phyloP scores from a whole-genome alignment of 2,113 vertebrate species.

The Caracal caracal region DNA sequence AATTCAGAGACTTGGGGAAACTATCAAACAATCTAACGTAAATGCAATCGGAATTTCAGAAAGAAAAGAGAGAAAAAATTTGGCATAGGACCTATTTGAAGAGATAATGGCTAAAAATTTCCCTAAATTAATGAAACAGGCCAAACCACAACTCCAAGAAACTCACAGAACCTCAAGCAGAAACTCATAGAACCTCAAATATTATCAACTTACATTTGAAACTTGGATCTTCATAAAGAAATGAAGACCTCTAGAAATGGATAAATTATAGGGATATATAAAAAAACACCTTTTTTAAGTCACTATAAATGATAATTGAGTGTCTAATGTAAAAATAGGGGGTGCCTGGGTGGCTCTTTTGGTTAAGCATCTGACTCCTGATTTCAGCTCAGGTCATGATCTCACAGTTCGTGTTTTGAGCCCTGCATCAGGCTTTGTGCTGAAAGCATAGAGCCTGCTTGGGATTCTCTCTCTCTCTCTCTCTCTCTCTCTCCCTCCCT shows the following conservation, averaged over 20 bases:
- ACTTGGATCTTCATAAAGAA: not conserved
- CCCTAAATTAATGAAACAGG: not conserved
- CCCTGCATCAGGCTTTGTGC: no score
- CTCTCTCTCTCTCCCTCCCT: fast-evolving
- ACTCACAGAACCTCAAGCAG: not conserved
- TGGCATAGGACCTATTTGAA: not conserved
- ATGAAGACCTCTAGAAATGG: not conserved
- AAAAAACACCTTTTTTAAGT: not conserved
- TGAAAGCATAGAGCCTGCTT: no score
- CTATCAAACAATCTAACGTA: not conserved
- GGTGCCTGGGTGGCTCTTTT: no score
- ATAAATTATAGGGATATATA: not conserved
- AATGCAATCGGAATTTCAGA: not conserved
- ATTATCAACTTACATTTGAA: not conserved
- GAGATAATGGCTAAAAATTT: not conserved
- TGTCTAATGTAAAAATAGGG: not conserved
- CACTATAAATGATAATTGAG: not conserved
- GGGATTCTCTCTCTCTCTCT: no score
- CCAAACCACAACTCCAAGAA: not conserved
- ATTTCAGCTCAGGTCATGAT: no score
- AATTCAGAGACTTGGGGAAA: not conserved
- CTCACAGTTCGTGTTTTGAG: no score
- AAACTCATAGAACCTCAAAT: not conserved
- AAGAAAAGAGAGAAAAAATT: not conserved
- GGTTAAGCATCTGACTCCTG: no score